These are phyloP conservation scores for Asbolus verrucosus DNA, from an alignment of 1,140 invertebrate genomes.

Conservation along the genomic window DNA sequence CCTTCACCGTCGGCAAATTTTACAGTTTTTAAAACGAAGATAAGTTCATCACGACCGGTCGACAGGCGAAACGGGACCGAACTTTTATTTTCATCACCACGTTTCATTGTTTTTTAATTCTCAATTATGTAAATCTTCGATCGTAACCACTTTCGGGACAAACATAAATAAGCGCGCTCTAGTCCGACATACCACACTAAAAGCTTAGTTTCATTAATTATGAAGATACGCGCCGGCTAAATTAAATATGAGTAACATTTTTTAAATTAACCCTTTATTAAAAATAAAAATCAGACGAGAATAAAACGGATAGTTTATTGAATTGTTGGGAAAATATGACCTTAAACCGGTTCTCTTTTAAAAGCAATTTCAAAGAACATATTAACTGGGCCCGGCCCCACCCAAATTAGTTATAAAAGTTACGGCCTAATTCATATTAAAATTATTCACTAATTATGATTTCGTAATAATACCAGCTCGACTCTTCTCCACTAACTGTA, in stretches of 20 bases:
- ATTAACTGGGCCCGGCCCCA: neutral
- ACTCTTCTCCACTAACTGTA: too few relatives aligned
- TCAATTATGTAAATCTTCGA: slow-evolving; percentile 33
- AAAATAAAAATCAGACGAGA: neutral
- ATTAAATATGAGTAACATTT: too few relatives aligned
- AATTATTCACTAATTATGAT: neutral
- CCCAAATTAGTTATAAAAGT: neutral
- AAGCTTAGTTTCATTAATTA: too few relatives aligned
- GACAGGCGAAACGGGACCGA: slow-evolving; percentile 18
- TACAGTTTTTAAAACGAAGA: slow-evolving; percentile 28
- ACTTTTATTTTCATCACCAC: slow-evolving; percentile 36
- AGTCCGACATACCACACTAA: too few relatives aligned
- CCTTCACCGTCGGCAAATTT: slow-evolving; percentile 26
- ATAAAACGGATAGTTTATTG: neutral
- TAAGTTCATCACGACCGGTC: slow-evolving; percentile 16
- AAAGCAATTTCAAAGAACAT: neutral
- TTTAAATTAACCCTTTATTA: too few relatives aligned
- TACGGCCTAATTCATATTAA: neutral
- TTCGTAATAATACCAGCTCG: too few relatives aligned
- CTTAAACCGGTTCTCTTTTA: neutral
- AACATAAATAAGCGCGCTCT: too few relatives aligned
- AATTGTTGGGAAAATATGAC: neutral
- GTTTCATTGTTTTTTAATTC: slow-evolving; percentile 39
- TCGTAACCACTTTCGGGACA: neutral
- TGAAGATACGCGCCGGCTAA: too few relatives aligned